Conservation (phyloP, 2,888 invertebrate species). For the Andrena minutula region DNA sequence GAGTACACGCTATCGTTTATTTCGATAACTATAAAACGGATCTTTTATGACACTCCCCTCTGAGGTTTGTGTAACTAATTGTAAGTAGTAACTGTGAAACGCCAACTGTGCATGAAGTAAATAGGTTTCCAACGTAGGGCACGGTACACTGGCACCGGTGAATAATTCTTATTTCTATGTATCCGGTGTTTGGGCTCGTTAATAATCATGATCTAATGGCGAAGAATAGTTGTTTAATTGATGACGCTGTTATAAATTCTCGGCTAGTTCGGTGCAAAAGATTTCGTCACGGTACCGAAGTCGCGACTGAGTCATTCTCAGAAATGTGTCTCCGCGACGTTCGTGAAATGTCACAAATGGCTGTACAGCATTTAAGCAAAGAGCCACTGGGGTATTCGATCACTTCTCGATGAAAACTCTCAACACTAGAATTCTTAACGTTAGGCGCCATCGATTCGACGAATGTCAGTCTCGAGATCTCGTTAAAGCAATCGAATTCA, state of each 20-base stretch:
- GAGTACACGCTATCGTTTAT: slow-evolving; percentile 6
- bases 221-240: slow-evolving; percentile 25
- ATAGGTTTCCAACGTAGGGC: background rate
- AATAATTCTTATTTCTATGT: slow-evolving; percentile 36
- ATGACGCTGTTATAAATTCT: slow-evolving; percentile 42
- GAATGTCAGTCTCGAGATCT: too few species aligned
- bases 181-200: background rate
- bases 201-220: slow-evolving; percentile 36
- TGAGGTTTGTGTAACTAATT: background rate
- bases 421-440: too few species aligned
- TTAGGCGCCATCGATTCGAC: too few species aligned
- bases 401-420: too few species aligned
- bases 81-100: too few species aligned
- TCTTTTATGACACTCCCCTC: slow-evolving; percentile 14
- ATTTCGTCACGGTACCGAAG: slow-evolving; percentile 50
- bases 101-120: background rate
- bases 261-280: slow-evolving; percentile 15
- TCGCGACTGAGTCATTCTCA: slow-evolving; percentile 53
- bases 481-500: too few species aligned
- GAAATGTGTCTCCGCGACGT: slow-evolving; percentile 15
- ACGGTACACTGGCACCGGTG: background rate
- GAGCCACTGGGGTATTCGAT: too few species aligned
- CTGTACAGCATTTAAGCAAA: background rate
- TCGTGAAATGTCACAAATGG: slow-evolving; percentile 5
- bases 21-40: slow-evolving; percentile 29